These are phyloP conservation scores for Trichonephila clavipes DNA, from an alignment of 1,140 invertebrate species.

Conservation along the genomic window DNA sequence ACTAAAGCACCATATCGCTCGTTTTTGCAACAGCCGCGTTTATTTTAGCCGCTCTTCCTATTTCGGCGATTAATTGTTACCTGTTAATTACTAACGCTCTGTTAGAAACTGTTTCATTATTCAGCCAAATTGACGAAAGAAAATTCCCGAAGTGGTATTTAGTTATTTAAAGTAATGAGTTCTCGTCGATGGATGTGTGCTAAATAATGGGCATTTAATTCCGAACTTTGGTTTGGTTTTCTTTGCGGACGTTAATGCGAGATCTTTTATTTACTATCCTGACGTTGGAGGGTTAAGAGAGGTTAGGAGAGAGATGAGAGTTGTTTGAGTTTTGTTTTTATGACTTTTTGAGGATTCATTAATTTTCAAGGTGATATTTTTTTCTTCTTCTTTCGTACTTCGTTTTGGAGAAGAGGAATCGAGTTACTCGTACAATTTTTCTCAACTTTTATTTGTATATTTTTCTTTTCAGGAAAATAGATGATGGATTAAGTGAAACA, in stretches of 20 bases:
- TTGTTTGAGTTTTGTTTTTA: constrained; percentile 51
- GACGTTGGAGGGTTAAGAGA: constrained; percentile 19
- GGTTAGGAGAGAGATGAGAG: neutral
- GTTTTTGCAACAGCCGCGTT: neutral
- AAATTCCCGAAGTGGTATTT: constrained; percentile 15
- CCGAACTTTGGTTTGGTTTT: neutral
- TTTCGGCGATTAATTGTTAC: constrained; percentile 67
- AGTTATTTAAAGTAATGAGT: constrained; percentile 59
- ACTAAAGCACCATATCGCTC: neutral
- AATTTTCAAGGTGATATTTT: neutral
- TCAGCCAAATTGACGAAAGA: constrained; percentile 61
- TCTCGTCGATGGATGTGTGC: neutral
- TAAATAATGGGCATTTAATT: constrained; percentile 68
- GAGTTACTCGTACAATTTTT: neutral
- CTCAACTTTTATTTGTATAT: too few relatives aligned
- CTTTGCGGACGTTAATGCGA: neutral
- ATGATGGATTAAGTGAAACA: too few relatives aligned
- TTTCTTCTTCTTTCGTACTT: neutral
- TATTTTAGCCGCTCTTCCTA: neutral
- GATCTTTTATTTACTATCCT: constrained; percentile 13
- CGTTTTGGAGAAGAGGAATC: neutral
- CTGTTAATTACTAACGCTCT: constrained; percentile 69
- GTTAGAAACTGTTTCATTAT: constrained; percentile 51
- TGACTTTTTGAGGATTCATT: constrained; percentile 13
- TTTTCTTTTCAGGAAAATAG: too few relatives aligned